Evolutionary conservation across 2,888 invertebrate genomes (phyloP), one percentile per base, ranked within the genome.

Genomic region (Alloscopus bannaensis): DNA sequence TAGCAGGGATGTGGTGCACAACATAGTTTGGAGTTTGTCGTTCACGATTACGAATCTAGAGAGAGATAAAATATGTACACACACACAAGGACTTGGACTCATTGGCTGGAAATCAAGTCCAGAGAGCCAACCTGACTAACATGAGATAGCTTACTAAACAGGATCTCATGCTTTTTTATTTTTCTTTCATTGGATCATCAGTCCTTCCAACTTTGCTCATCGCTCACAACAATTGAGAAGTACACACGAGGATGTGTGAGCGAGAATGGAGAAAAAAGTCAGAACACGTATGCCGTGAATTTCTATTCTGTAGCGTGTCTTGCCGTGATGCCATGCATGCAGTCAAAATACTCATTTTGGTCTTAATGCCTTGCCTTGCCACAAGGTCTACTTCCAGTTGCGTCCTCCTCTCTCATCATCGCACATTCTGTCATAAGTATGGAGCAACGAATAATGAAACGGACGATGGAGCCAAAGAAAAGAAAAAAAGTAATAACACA

Each of bases 341-440:
- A 50, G n/a, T n/a, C n/a, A 50, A 50, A 50, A 22, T 18, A 57
- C 28, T 26, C 57, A 57, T 57, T 28, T 29, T 31, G 18, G 18
- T 50, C 60, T 20, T 60, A 47, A 59, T 57, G 22, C 40, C 47
- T 60, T 47, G 47, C 60, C 16, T 60, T 62, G 60, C 70, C 71
- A 71, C 50, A 71, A 71, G 36, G 62, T 36, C 62, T 28, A 62
- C 62, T 71, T 71, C 71, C 71, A 71, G 71, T 71, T 62, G 62
- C 71, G 62, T 71, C 36, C 62, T 45, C 70, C 36, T 20, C 57
- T 57, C 60, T 60, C 60, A 60, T 36, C 60, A 60, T 20, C 31
- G 11, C 31, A 4, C 24, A 8, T 13, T 11, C 16, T 28, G 13
- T n/a, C 50, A 50, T 22, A 52, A 16, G 42, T n/a, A 8, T 16